Percentiles rank a stretch among this genome's conserved stretches.
Evolutionary conservation across 2,888 invertebrate species (phyloP).

Genomic region (Eupithecia inturbata): DNA sequence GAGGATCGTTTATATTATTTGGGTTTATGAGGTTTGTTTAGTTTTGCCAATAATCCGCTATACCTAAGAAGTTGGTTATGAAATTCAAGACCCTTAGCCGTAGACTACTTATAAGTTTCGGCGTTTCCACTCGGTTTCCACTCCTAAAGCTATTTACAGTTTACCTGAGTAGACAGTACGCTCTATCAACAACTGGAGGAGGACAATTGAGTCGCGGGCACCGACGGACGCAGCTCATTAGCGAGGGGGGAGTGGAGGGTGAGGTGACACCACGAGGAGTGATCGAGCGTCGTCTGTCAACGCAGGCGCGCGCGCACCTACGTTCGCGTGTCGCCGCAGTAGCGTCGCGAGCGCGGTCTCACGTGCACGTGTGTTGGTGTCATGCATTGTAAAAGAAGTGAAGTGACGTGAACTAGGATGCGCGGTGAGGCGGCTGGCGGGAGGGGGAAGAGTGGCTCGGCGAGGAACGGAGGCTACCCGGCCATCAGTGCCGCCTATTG

Average conservation of each 20-base stretch:
- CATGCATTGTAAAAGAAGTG: slow-evolving; percentile 69
- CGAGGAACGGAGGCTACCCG: slow-evolving; percentile 85
- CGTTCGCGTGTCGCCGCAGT: slow-evolving; percentile 61
- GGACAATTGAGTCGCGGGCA: slow-evolving; percentile 44
- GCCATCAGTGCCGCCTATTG: slow-evolving; percentile 93
- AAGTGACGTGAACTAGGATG: slow-evolving; percentile 74
- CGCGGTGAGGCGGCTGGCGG: slow-evolving; percentile 80
- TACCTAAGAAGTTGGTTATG: neutral
- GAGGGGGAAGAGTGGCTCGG: slow-evolving; percentile 68
- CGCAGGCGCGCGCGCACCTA: slow-evolving; percentile 79
- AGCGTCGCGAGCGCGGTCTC: slow-evolving; percentile 74
- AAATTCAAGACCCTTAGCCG: neutral
- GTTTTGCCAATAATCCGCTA: neutral
- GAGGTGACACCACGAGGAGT: slow-evolving; percentile 75
- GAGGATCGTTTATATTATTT: neutral
- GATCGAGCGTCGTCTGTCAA: slow-evolving; percentile 68
- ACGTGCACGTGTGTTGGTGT: slow-evolving; percentile 66
- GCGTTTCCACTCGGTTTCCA: slow-evolving; percentile 1
- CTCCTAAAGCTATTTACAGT: slow-evolving; percentile 2
- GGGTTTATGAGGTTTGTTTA: neutral
- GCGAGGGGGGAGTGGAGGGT: slow-evolving; percentile 56
- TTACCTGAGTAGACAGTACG: slow-evolving; percentile 8
- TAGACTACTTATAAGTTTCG: neutral
- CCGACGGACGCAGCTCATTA: slow-evolving; percentile 76
- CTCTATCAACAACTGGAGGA: slow-evolving; percentile 35